Base-by-base conservation (phyloP, 2,113 vertebrate species). In the Cephalopterus ornatus region DNA sequence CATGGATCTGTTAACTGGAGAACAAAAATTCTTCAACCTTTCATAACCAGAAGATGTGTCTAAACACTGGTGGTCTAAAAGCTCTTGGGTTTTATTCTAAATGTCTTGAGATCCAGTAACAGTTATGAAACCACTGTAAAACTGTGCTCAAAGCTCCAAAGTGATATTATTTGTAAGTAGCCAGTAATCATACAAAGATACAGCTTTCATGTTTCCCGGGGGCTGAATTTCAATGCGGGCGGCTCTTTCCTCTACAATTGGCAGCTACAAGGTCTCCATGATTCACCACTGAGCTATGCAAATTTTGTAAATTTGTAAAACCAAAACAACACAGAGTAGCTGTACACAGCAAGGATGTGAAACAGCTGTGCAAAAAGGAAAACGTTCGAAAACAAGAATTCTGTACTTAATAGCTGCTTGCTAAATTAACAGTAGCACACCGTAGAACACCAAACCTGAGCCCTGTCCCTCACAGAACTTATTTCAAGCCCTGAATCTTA, bases 271-370 rank as follows among this genome's bases (percentile, higher is more conserved):
- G 76, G 50, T 63, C 79, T 66, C 88, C 49, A 8, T 95, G 93
- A 95, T 80, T 96, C 93, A 96, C 88, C 37, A 42, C 62, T 35
- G 20, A 95, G 10, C 88, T 74, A 89, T 73, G 92, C 28, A 67
- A 41, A 78, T 39, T 63, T 5, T 88, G 59, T 75, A 59, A 63
- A 73, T 39, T 35, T 42, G 35, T 35, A 53, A 76, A 66, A 85
- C 32, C 78, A 61, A 78, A 95, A 35, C 91, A 88, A 79, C 5
- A 14, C 46, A 24, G 70, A 70, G 53, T 35, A 66, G 74, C 71
- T n/a, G 62, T 19, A 37, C 59, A 62, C 44, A 88, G 72, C 7
- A 26, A 73, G 58, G 89, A 96, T 88, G 71, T 50, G 81, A 83
- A 95, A 88, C 82, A 90, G 76, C 92, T 94, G 89, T 77, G 26